Evolutionary conservation across 1,140 invertebrate species (phyloP).

Genomic region (Hermetia illucens): DNA sequence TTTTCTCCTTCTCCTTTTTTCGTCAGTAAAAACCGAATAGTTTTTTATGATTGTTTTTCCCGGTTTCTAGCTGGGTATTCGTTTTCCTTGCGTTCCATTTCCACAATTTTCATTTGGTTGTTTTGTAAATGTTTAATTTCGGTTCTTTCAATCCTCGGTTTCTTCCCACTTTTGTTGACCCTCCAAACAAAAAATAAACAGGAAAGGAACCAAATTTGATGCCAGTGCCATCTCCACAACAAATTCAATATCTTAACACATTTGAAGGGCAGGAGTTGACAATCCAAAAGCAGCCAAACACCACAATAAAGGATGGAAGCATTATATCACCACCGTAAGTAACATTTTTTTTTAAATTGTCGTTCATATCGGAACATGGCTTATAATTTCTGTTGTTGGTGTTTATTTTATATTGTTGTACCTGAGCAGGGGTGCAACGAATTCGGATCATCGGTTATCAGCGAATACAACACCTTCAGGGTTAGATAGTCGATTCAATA

Average conservation of each 20-base stretch:
- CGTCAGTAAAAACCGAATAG: neutral
- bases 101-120: too few relatives aligned
- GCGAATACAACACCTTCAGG: too few relatives aligned
- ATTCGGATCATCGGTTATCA: too few relatives aligned
- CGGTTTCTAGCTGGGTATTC: neutral
- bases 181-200: conserved; percentile 9
- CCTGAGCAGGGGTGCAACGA: neutral
- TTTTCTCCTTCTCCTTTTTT: too few relatives aligned
- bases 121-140: conserved; percentile 1
- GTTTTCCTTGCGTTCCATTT: neutral
- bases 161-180: neutral
- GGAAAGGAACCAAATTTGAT: conserved; percentile 81
- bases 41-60: conserved; percentile 1
- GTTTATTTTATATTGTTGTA: neutral
- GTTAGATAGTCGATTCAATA: too few relatives aligned
- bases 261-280: conserved; percentile 94
- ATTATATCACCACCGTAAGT: conserved; percentile 31
- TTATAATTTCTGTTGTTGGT: too few relatives aligned
- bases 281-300: conserved; percentile 93
- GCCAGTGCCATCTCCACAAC: conserved; percentile 90
- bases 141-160: neutral
- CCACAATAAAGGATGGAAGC: conserved; percentile 58
- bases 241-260: conserved; percentile 88
- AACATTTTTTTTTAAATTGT: too few relatives aligned
- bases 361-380: too few relatives aligned